Evolutionary conservation across 2,113 vertebrate species (phyloP).

Genomic region (Megaceryle torquata): DNA sequence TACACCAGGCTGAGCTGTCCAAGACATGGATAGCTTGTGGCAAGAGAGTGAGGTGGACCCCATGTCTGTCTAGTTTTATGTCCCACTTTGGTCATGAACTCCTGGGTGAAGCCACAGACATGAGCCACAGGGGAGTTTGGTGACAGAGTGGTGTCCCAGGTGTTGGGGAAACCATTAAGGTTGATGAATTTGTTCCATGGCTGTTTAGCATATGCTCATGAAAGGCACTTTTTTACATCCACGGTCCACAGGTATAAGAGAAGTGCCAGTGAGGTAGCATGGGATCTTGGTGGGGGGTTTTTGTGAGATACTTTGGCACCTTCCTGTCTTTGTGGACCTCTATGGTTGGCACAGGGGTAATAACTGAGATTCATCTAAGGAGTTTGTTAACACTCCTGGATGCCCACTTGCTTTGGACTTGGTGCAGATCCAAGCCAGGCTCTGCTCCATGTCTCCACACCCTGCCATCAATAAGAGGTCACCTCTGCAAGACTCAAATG

Average conservation of each 20-base stretch:
- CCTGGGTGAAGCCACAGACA: fast-evolving
- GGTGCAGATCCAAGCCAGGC: not conserved
- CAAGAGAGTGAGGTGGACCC: not conserved
- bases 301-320: not conserved
- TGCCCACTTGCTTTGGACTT: not conserved
- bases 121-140: not conserved
- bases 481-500: not conserved
- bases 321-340: not conserved
- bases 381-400: not conserved
- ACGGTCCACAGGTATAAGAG: not conserved
- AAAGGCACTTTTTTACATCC: not conserved
- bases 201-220: not conserved
- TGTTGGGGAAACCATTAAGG: not conserved
- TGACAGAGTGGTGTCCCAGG: not conserved
- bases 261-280: not conserved
- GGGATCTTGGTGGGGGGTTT: not conserved
- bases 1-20: not conserved
- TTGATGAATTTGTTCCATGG: not conserved
- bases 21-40: not conserved
- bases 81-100: not conserved
- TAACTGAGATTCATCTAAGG: not conserved
- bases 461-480: not conserved
- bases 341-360: not conserved
- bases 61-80: not conserved
- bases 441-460: not conserved